Conservation (phyloP, 1,140 invertebrate genomes). For the Lordiphosa stackelbergi region DNA sequence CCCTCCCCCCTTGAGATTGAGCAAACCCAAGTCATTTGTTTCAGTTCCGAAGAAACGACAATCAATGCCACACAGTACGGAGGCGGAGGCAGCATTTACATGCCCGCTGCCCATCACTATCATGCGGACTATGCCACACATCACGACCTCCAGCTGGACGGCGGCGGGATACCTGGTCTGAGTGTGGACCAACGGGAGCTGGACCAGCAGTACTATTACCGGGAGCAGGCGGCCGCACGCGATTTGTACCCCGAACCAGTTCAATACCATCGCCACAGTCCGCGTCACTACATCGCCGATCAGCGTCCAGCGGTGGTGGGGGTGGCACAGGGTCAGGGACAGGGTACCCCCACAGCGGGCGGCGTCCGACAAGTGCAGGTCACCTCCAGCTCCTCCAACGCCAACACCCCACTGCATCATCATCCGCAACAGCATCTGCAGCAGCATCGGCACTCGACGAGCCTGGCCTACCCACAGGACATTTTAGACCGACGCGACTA, state of each 20-base stretch:
- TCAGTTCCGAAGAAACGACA: conserved; percentile 77
- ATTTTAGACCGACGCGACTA: conserved; percentile 77
- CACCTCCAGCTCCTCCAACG: conserved; percentile 49
- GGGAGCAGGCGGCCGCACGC: conserved; percentile 33
- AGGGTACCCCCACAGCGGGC: conserved; percentile 54
- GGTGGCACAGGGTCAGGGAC: conserved; percentile 1
- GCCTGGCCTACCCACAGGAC: conserved; percentile 76
- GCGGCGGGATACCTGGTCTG: conserved; percentile 57
- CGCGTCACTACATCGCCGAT: conserved; percentile 71
- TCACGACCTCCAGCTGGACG: conserved; percentile 53
- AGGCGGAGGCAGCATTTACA: conserved; percentile 60
- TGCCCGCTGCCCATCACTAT: conserved; percentile 63
- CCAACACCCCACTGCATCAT: conserved; percentile 64
- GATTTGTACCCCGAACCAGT: conserved; percentile 70
- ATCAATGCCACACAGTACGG: conserved; percentile 67
- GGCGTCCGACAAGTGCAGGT: conserved; percentile 54
- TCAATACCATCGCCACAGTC: conserved; percentile 74
- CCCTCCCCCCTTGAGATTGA: conserved; percentile 53
- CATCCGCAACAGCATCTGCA: conserved; percentile 27
- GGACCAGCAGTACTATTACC: conserved; percentile 39
- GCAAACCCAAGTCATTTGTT: conserved; percentile 75
- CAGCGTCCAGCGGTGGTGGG: conserved; percentile 53
- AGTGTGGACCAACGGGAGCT: conserved; percentile 40
- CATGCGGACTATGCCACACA: conserved; percentile 57
- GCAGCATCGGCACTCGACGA: conserved; percentile 65